Conservation (phyloP, 2,113 vertebrate species). For the Dasypus novemcinctus region DNA sequence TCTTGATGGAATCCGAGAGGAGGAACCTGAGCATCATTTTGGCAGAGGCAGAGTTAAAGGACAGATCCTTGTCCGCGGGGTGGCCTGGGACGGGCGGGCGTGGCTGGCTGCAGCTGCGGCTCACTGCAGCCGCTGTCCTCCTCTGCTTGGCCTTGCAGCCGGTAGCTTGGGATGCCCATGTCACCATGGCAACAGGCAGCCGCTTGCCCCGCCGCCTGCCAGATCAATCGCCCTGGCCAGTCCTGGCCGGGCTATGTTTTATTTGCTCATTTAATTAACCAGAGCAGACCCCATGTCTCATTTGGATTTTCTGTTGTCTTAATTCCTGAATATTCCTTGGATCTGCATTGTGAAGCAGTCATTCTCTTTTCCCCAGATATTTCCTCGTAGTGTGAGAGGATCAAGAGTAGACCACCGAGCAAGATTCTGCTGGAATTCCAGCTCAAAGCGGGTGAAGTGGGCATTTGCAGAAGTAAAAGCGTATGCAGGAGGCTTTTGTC, state of each 20-base stretch:
- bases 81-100: not conserved
- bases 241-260: not conserved
- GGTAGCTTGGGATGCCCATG: slow-evolving; percentile 78
- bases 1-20: not conserved
- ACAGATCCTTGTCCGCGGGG: not conserved
- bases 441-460: slow-evolving; percentile 12
- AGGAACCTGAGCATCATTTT: not conserved
- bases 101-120: not conserved
- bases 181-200: slow-evolving; percentile 78
- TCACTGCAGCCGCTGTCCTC: not conserved
- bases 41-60: no score
- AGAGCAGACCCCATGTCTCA: slow-evolving; percentile 61
- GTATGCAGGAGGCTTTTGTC: not conserved
- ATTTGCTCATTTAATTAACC: slow-evolving; percentile 34
- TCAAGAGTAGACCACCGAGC: not conserved
- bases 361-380: slow-evolving; percentile 18
- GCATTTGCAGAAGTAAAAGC: slow-evolving; percentile 28
- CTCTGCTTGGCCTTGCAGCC: slow-evolving; percentile 54
- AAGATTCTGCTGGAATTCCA: slow-evolving; percentile 43
- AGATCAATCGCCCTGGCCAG: slow-evolving; percentile 63
- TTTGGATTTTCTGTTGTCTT: slow-evolving; percentile 69
- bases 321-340: slow-evolving; percentile 63
- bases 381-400: slow-evolving; percentile 25
- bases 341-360: slow-evolving; percentile 37
- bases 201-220: slow-evolving; percentile 58